Conservation (phyloP, 2,797 vertebrate species). For the Sardinella longiceps region DNA sequence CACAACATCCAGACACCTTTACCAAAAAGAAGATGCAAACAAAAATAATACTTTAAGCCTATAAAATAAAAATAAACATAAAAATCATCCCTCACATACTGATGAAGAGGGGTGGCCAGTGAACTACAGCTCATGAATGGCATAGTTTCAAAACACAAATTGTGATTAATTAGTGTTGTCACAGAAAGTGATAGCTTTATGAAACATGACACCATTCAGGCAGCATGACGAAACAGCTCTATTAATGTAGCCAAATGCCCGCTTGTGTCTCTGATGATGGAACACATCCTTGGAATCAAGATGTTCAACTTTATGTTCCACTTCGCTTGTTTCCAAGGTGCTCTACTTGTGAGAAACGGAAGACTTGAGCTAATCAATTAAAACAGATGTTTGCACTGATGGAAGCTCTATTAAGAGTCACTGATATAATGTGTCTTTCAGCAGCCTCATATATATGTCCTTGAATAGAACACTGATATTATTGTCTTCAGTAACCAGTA, state of each 20-base stretch:
- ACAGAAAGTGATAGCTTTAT: slow-evolving; percentile 34
- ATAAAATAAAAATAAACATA: not conserved
- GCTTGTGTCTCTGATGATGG: slow-evolving; percentile 25
- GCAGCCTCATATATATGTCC: not conserved
- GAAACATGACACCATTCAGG: slow-evolving; percentile 36
- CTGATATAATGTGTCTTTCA: not conserved
- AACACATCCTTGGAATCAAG: slow-evolving; percentile 21
- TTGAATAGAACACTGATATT: not conserved
- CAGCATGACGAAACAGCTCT: slow-evolving; percentile 33
- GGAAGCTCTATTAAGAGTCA: not conserved
- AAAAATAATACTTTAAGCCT: not conserved
- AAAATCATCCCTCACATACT: not conserved
- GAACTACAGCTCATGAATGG: not conserved
- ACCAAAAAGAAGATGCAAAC: not conserved
- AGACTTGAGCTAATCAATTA: not conserved
- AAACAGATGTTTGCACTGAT: slow-evolving; percentile 33
- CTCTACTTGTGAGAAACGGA: slow-evolving; percentile 3
- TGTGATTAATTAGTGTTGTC: slow-evolving; percentile 36
- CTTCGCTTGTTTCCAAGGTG: slow-evolving; percentile 15
- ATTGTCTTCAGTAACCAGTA: not conserved
- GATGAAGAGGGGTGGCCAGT: not conserved
- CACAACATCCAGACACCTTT: not conserved
- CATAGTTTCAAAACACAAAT: slow-evolving; percentile 6
- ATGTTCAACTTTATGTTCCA: slow-evolving; percentile 12
- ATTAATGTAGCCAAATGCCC: slow-evolving; percentile 33